Evolutionary conservation across 2,888 invertebrate species (phyloP).

Genomic region (Eubasilissa splendida): DNA sequence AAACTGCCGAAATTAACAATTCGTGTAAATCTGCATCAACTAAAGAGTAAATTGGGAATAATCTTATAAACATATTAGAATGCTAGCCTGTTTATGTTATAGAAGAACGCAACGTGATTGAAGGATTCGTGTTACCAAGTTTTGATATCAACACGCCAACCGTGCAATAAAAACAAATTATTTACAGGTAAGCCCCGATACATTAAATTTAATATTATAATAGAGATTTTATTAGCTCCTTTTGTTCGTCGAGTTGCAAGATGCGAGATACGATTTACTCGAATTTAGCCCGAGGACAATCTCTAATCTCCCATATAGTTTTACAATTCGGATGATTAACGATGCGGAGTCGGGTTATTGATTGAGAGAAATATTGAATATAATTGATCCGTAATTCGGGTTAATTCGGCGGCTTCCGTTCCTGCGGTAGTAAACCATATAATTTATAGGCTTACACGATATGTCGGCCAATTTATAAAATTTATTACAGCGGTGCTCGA

Average conservation of each 20-base stretch:
- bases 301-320: neutral
- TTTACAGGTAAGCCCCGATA: neutral
- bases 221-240: neutral
- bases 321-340: slow-evolving; percentile 21
- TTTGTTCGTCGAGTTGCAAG: neutral
- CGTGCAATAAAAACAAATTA: neutral
- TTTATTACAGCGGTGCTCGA: slow-evolving; percentile 22
- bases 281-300: slow-evolving; percentile 6
- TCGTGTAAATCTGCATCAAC: too few species aligned
- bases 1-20: too few species aligned
- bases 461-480: slow-evolving; percentile 17
- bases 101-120: neutral
- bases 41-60: too few species aligned
- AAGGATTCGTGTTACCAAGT: neutral
- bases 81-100: too few species aligned
- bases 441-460: slow-evolving; percentile 12
- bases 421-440: neutral
- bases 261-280: neutral
- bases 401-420: slow-evolving; percentile 35
- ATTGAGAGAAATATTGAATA: slow-evolving; percentile 18
- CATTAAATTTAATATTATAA: neutral
- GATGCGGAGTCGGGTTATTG: slow-evolving; percentile 9
- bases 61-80: too few species aligned
- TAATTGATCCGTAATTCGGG: slow-evolving; percentile 25
- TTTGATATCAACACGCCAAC: neutral